Percentiles rank a stretch among this genome's conserved stretches.
phyloP scores from a whole-genome alignment of 64 coral and sea anemone genomes.

The Astreopora myriophthalma region DNA sequence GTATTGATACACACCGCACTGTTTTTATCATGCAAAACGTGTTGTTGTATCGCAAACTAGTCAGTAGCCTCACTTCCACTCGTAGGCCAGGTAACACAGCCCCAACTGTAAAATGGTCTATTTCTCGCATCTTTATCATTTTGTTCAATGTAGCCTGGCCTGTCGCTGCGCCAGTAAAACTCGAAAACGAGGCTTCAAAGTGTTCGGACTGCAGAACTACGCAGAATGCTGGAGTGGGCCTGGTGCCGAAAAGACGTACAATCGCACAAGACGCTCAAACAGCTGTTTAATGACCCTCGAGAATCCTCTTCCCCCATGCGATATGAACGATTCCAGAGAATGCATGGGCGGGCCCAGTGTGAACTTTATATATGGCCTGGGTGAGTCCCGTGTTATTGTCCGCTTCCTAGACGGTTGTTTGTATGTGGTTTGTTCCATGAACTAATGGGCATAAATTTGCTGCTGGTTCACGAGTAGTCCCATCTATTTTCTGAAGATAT shows the following conservation, averaged over 20 bases:
- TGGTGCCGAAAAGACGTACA: conserved; percentile 24
- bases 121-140: not conserved
- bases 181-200: not conserved
- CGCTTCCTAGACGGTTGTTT: not conserved
- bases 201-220: conserved; percentile 76
- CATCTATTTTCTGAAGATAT: too few species aligned
- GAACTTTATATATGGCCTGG: conserved; percentile 62
- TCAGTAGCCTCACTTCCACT: too few species aligned
- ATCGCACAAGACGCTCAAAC: not conserved
- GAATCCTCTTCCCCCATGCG: conserved; percentile 4
- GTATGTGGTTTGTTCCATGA: too few species aligned
- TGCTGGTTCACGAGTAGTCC: too few species aligned
- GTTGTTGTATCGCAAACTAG: too few species aligned
- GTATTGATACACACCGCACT: too few species aligned
- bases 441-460: too few species aligned
- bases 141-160: conserved; percentile 54
- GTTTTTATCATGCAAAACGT: too few species aligned
- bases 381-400: not conserved
- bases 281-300: conserved; percentile 32
- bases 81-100: too few species aligned
- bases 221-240: conserved; percentile 74
- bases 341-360: conserved; percentile 12
- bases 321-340: conserved; percentile 43
- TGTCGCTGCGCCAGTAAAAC: conserved; percentile 62
- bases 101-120: too few species aligned